Conservation (phyloP, 1,140 invertebrate species). For the Formica exsecta region DNA sequence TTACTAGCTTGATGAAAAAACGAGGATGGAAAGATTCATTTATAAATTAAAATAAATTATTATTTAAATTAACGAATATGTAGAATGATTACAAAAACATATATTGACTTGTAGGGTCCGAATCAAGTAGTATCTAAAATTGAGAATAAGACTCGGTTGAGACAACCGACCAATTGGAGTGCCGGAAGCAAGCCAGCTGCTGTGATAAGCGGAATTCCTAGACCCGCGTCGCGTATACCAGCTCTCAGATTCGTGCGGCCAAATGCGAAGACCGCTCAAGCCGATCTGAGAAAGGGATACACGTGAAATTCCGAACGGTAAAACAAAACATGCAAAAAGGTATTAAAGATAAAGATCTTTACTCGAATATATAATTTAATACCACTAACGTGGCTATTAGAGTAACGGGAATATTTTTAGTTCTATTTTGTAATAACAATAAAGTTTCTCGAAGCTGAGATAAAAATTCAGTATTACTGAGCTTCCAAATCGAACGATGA, state of each 20-base stretch:
- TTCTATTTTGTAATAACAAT: conserved; percentile 44
- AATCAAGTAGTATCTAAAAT: conserved; percentile 65
- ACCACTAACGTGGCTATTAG: conserved; percentile 21
- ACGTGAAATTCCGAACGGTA: conserved; percentile 58
- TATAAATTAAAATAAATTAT: conserved; percentile 16
- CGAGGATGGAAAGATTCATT: not conserved
- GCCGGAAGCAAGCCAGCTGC: conserved; percentile 71
- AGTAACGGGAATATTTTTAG: conserved; percentile 64
- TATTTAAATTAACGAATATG: not conserved
- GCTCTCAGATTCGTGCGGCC: conserved; percentile 75
- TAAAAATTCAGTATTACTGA: conserved; percentile 71
- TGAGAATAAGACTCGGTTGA: conserved; percentile 78
- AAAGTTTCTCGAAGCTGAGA: conserved; percentile 39
- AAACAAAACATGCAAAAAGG: conserved; percentile 6
- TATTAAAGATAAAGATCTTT: conserved; percentile 4
- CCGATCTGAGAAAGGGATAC: conserved; percentile 70
- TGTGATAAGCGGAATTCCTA: conserved; percentile 83
- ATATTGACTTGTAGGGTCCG: conserved; percentile 59
- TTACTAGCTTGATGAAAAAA: not conserved
- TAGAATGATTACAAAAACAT: not conserved
- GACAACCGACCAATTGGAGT: conserved; percentile 80
- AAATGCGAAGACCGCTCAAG: conserved; percentile 61
- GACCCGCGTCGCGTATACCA: conserved; percentile 84
- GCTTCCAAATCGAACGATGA: conserved; percentile 57
- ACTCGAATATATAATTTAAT: conserved; percentile 46